Conservation (phyloP, 2,888 invertebrate genomes). For the Blastobasis adustella region DNA sequence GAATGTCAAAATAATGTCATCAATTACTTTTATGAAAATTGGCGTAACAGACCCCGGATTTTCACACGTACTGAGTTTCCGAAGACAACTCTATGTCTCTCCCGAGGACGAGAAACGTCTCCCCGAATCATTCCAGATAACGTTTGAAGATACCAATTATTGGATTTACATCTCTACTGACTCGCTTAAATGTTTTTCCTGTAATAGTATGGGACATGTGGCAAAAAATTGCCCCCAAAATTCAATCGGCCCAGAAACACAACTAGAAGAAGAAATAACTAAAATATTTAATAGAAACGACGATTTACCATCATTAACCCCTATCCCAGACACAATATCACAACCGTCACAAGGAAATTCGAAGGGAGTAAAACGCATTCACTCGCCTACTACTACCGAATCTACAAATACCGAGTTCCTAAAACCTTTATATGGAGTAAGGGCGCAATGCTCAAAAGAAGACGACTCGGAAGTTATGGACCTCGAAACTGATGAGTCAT, state of each 20-base stretch:
- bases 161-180: constrained; percentile 11
- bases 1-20: constrained; percentile 6
- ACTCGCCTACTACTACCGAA: too few species aligned
- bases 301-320: too few species aligned
- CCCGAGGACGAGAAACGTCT: too few species aligned
- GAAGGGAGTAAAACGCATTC: too few species aligned
- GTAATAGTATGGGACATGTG: constrained; percentile 1
- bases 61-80: constrained; percentile 12
- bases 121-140: not conserved
- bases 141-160: constrained; percentile 11
- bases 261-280: too few species aligned
- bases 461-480: not conserved
- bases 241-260: too few species aligned
- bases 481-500: not conserved
- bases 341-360: too few species aligned
- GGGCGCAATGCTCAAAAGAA: not conserved
- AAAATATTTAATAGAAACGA: too few species aligned
- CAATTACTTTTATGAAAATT: constrained; percentile 6
- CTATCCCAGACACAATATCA: too few species aligned
- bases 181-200: constrained; percentile 10
- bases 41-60: constrained; percentile 8
- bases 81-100: constrained; percentile 1
- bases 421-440: too few species aligned
- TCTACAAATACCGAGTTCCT: too few species aligned
- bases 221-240: too few species aligned